Evolutionary conservation across 1,140 invertebrate species (phyloP).

Genomic region (Rhyzopertha dominica): DNA sequence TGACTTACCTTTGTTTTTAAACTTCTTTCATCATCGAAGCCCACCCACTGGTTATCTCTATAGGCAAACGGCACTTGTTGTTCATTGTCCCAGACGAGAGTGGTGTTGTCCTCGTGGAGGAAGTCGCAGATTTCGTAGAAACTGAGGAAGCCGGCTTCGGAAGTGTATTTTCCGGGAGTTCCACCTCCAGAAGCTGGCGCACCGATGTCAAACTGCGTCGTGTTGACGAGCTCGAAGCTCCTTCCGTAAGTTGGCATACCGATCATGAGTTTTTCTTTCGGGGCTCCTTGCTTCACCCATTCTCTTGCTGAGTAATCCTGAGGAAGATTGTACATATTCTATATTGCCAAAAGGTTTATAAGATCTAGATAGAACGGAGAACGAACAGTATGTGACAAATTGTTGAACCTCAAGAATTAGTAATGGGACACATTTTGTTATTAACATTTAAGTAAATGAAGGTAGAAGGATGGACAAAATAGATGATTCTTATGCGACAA

Average conservation of each 20-base stretch:
- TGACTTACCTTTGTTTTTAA: constrained; percentile 81
- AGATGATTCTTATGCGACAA: not conserved
- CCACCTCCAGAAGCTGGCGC: constrained; percentile 85
- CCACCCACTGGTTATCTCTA: constrained; percentile 88
- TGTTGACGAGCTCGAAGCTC: constrained; percentile 88
- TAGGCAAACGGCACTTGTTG: constrained; percentile 94
- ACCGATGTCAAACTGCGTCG: constrained; percentile 86
- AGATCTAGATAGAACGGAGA: no score
- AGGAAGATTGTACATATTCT: constrained; percentile 21
- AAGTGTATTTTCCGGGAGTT: constrained; percentile 75
- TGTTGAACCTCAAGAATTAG: no score
- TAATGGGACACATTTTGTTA: no score
- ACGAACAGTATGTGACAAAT: no score
- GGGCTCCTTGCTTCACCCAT: constrained; percentile 91
- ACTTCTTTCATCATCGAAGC: constrained; percentile 91
- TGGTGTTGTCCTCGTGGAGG: constrained; percentile 84
- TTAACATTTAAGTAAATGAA: no score
- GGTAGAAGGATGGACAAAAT: no score
- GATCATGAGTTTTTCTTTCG: constrained; percentile 91
- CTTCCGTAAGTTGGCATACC: constrained; percentile 94
- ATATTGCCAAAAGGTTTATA: not conserved
- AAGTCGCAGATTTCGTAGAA: constrained; percentile 96
- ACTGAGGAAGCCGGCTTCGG: constrained; percentile 84
- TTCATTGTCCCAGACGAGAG: constrained; percentile 93
- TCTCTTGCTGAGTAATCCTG: constrained; percentile 86